Conservation (phyloP, 1,140 invertebrate genomes). For the Heliothis subflexa region DNA sequence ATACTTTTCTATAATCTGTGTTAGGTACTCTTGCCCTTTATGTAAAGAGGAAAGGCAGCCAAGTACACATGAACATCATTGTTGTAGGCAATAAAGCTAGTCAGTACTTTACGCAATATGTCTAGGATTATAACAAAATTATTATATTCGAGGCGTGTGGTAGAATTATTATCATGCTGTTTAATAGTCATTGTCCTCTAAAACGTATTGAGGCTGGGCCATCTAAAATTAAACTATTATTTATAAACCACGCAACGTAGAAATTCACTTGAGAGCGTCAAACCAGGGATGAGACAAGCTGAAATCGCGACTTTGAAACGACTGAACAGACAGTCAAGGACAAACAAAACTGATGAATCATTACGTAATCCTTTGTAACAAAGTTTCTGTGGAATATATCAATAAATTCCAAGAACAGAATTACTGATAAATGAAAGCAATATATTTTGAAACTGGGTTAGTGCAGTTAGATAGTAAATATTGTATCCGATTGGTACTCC, state of each 20-base stretch:
- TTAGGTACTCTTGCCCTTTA: too few relatives aligned
- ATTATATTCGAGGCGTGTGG: conserved; percentile 23
- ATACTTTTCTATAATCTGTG: too few relatives aligned
- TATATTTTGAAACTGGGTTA: conserved; percentile 27
- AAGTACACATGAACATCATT: neutral
- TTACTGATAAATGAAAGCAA: conserved; percentile 3
- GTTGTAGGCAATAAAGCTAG: neutral
- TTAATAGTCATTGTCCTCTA: conserved; percentile 54
- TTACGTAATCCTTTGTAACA: conserved; percentile 32
- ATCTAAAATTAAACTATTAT: conserved; percentile 55
- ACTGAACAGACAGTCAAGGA: conserved; percentile 20
- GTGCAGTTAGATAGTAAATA: neutral
- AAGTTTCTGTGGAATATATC: conserved; percentile 17
- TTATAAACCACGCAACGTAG: conserved; percentile 48
- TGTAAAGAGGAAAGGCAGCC: too few relatives aligned
- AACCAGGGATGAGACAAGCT: conserved; percentile 36
- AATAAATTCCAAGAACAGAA: conserved; percentile 7
- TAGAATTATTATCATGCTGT: neutral
- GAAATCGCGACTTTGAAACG: conserved; percentile 41
- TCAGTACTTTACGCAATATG: neutral
- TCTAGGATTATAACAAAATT: neutral
- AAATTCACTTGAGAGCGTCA: conserved; percentile 42
- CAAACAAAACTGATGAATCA: conserved; percentile 17
- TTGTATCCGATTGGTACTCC: neutral
- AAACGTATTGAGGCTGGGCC: conserved; percentile 48